These are phyloP conservation scores for Caenorhabditis uteleia DNA, from an alignment of 2,888 invertebrate species.

Conservation along the genomic window DNA sequence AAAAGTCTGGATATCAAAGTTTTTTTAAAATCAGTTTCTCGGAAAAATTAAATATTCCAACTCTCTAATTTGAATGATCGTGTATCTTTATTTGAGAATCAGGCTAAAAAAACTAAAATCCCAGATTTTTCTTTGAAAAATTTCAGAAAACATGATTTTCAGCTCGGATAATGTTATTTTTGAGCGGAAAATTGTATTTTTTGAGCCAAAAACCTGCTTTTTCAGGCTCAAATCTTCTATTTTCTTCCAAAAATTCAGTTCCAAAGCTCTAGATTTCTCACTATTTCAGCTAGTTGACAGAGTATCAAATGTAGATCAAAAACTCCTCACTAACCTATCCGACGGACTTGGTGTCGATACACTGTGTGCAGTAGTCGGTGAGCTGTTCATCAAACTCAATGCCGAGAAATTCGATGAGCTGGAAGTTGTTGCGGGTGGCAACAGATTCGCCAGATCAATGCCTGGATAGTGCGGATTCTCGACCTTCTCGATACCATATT, in stretches of 20 bases:
- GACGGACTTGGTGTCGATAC: constrained; percentile 31
- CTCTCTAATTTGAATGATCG: no score
- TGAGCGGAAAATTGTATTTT: no score
- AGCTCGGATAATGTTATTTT: no score
- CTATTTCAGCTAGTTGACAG: not conserved
- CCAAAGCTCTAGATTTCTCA: not conserved
- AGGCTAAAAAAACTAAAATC: no score
- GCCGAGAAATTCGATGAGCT: constrained; percentile 16
- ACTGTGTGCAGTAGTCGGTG: constrained; percentile 14
- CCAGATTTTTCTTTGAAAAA: no score
- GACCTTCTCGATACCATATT: constrained; percentile 8
- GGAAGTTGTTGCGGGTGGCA: not conserved
- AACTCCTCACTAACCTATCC: constrained; percentile 18
- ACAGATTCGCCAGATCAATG: not conserved
- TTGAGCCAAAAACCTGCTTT: no score
- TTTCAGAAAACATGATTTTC: no score
- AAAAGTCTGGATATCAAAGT: no score
- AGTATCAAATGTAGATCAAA: not conserved
- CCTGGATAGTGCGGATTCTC: not conserved
- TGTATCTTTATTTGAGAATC: no score
- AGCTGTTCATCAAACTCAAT: constrained; percentile 19
- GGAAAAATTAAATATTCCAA: no score
- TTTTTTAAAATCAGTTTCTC: no score
- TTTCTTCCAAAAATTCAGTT: not conserved
- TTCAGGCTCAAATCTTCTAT: no score